These are phyloP conservation scores for Bufo bufo DNA, from an alignment of 2,113 vertebrate genomes.

Conservation along the genomic window DNA sequence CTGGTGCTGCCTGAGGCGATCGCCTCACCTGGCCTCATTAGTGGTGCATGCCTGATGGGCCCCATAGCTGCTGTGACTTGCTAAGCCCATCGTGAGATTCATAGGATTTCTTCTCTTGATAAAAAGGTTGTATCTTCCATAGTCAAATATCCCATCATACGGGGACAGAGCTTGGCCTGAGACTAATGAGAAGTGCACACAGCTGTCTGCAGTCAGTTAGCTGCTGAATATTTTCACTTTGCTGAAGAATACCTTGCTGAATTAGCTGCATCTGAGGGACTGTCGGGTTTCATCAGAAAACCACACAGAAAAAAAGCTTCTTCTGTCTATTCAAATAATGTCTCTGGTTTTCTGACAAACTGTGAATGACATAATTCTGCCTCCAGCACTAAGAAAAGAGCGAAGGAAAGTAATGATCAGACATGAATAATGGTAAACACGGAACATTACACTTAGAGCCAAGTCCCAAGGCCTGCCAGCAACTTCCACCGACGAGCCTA, in stretches of 20 bases:
- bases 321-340: constrained; percentile 34
- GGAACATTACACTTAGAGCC: constrained; percentile 33
- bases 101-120: not conserved
- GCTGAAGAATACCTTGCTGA: constrained; percentile 9
- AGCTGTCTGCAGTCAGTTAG: constrained; percentile 8
- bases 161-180: not conserved
- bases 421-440: constrained; percentile 53
- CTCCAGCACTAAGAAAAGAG: not conserved
- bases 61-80: not conserved
- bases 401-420: constrained; percentile 37
- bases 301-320: constrained; percentile 25
- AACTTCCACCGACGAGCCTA: constrained; percentile 38
- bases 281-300: constrained; percentile 33
- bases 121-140: not conserved
- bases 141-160: not conserved
- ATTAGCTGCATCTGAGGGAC: constrained; percentile 7
- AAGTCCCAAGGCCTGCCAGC: constrained; percentile 41
- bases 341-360: constrained; percentile 43
- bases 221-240: constrained; percentile 10
- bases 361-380: constrained; percentile 44
- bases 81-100: not conserved
- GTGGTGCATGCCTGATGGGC: no score
- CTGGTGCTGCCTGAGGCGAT: no score
- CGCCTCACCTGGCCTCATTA: no score
- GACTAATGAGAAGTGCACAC: not conserved